phyloP scores from a whole-genome alignment of 2,113 vertebrate species.

The Neolamprologus caudopunctatus region DNA sequence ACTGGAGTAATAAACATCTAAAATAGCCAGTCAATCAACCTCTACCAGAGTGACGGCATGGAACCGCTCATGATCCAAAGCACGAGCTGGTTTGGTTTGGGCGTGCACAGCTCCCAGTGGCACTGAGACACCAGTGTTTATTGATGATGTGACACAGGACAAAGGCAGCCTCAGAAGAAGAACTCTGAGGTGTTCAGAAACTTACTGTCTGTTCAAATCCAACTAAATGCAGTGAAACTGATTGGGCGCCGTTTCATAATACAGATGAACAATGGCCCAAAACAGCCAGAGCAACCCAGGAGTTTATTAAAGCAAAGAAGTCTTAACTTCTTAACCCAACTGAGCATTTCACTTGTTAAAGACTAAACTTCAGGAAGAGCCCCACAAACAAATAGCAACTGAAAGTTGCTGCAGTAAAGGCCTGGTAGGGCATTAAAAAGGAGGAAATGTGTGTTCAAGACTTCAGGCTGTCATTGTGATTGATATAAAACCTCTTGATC shows the following conservation, averaged over 20 bases:
- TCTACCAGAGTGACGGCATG: fast-evolving
- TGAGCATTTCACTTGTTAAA: neutral
- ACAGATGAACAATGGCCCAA: neutral
- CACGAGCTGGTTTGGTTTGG: neutral
- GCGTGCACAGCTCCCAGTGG: fast-evolving
- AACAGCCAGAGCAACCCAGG: neutral
- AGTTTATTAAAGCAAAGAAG: neutral
- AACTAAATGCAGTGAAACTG: neutral
- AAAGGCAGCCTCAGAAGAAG: neutral
- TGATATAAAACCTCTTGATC: neutral
- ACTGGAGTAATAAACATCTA: neutral
- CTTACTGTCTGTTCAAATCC: neutral
- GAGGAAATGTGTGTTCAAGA: neutral
- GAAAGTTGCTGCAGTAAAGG: neutral
- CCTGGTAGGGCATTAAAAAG: neutral
- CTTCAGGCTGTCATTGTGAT: fast-evolving
- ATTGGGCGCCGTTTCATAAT: fast-evolving
- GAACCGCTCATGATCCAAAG: neutral
- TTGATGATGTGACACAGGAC: neutral
- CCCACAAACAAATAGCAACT: neutral
- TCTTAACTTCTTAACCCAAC: neutral
- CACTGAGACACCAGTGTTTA: neutral
- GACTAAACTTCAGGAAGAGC: neutral
- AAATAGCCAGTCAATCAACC: fast-evolving
- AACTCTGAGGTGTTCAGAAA: neutral